Evolutionary conservation across 2,113 vertebrate genomes (phyloP).

Genomic region (Clarias batrachus): DNA sequence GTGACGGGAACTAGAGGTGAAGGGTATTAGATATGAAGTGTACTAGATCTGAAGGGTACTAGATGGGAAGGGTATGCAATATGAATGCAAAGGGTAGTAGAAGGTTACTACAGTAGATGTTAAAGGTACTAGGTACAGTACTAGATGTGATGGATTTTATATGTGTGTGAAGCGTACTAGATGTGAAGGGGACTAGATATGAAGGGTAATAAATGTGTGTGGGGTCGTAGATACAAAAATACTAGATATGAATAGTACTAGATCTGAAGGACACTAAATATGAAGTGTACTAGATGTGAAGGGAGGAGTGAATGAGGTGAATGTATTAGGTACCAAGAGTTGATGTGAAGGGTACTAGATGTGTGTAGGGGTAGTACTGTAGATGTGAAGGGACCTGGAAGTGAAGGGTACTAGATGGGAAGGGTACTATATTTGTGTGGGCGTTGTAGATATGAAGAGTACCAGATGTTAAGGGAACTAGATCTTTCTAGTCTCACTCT

Average conservation of each 20-base stretch:
- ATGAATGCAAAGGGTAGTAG: background rate
- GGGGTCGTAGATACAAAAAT: no score
- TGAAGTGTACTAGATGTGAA: background rate
- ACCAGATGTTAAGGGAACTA: background rate
- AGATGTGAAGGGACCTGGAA: no score
- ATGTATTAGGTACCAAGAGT: no score
- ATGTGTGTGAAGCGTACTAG: no score
- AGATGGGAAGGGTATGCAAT: background rate
- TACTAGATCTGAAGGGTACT: background rate
- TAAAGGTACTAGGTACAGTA: background rate
- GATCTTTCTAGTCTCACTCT: no score
- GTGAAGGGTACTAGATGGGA: background rate
- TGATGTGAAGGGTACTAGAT: background rate
- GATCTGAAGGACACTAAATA: no score
- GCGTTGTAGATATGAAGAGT: background rate
- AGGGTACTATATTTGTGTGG: no score
- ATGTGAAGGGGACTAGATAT: no score
- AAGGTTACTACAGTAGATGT: background rate
- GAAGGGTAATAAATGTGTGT: no score
- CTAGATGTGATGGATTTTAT: background rate
- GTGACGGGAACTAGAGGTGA: background rate
- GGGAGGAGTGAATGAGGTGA: background rate
- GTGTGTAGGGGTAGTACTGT: background rate
- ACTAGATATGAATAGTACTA: no score
- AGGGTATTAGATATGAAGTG: background rate